Base-by-base conservation (phyloP, 2,797 vertebrate species). In the Chaenodraco wilsoni region DNA sequence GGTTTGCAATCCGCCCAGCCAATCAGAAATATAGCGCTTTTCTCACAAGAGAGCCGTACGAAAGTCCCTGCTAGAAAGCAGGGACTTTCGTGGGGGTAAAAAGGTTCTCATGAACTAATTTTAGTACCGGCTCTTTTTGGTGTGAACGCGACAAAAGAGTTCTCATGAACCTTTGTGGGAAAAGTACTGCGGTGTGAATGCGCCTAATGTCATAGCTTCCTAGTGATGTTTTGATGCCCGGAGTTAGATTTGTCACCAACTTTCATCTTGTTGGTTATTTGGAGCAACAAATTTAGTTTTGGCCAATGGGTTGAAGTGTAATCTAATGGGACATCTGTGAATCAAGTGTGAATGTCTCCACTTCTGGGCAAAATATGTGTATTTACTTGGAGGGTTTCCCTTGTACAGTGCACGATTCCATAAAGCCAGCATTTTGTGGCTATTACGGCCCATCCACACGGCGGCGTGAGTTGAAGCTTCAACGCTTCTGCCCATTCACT, bases 201-300 rank as follows among this genome's bases (percentile, higher is more conserved):
- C 21, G 21, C 21, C 21, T 21, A 21, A 21, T 37, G 33, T 75
- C 13, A 46, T 19, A 62, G n/a, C 51, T 64, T 56, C 56, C 37
- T 76, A 64, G 31, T 33, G 37, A 68, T 69, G 64, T 48, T 74
- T 72, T 57, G 21, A 72, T 69, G 41, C 27, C 33, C 12, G 12
- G 41, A 71, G 50, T 43, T 45, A 48, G 63, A 76, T 77, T 65
- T 72, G 41, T 55, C 48, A 17, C 57, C 55, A 74, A 14, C 72
- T 84, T 73, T 37, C 72, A 70, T 74, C 45, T 41, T 74, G 69
- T 77, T 67, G 66, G 55, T 41, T 69, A 49, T 68, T 69, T 59
- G 15, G 43, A 54, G 62, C 33, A 48, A 21, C 49, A 46, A 58
- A 48, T 16, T 13, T 0, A 60, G 67, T 50, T 52, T 58, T 19